These are phyloP conservation scores for Grallaria varia DNA, from an alignment of 2,113 vertebrate genomes.

Conservation along the genomic window DNA sequence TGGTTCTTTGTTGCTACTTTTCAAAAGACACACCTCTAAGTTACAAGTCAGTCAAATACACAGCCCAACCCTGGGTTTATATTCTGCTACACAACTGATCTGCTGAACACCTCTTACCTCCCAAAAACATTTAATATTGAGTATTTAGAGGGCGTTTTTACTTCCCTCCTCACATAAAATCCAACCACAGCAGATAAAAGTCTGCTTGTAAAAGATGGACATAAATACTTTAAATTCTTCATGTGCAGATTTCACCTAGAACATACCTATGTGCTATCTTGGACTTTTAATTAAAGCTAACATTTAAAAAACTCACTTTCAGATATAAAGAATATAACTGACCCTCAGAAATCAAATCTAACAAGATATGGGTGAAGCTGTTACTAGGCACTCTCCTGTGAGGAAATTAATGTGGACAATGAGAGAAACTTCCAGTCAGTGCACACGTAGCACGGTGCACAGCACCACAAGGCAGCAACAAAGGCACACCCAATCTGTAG, in stretches of 20 bases:
- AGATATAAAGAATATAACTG: conserved; percentile 35
- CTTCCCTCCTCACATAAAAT: conserved; percentile 15
- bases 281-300: conserved; percentile 44
- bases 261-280: not conserved
- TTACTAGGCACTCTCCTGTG: conserved; percentile 84
- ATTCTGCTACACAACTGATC: conserved; percentile 19
- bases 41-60: conserved; percentile 60
- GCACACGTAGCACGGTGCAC: conserved; percentile 72
- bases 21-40: not conserved
- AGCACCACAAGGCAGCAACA: conserved; percentile 74
- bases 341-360: conserved; percentile 62
- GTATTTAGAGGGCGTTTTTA: not conserved
- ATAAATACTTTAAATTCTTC: conserved; percentile 34
- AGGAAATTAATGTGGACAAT: conserved; percentile 80
- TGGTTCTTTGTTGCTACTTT: not conserved
- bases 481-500: conserved; percentile 75
- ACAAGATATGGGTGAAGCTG: conserved; percentile 80
- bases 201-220: not conserved
- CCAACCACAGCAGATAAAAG: conserved; percentile 38
- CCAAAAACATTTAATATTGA: not conserved
- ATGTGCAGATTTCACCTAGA: conserved; percentile 15
- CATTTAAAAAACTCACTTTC: not conserved
- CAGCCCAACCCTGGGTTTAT: conserved; percentile 44
- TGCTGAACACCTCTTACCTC: not conserved
- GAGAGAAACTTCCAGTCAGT: conserved; percentile 81